Evolutionary conservation across 1,140 invertebrate genomes (phyloP).

Genomic region (Galleria mellonella): DNA sequence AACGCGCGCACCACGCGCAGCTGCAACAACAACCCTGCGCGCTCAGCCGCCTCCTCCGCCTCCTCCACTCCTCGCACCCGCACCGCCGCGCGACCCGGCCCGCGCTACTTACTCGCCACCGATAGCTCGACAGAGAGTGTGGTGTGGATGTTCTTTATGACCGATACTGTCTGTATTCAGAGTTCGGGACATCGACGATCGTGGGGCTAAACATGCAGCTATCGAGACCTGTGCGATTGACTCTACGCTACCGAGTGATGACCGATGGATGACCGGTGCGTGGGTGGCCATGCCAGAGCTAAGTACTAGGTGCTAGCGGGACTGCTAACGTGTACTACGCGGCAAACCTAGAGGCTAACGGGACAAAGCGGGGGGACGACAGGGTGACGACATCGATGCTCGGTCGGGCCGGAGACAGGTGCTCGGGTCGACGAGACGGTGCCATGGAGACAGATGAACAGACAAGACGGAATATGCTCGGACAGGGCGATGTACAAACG

Average conservation of each 20-base stretch:
- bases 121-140: constrained; percentile 35
- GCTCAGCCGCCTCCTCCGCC: constrained; percentile 18
- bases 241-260: constrained; percentile 1
- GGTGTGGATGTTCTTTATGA: constrained; percentile 56
- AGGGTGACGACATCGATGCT: neutral
- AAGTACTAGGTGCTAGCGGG: constrained; percentile 5
- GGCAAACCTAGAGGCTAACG: constrained; percentile 1
- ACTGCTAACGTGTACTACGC: constrained; percentile 1
- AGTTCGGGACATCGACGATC: constrained; percentile 19
- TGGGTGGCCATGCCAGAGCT: neutral
- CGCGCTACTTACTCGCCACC: neutral
- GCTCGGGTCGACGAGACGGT: neutral
- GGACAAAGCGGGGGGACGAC: constrained; percentile 4
- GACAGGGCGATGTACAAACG: neutral
- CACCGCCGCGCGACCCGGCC: constrained; percentile 2
- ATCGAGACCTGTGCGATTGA: constrained; percentile 9
- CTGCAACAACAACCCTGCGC: constrained; percentile 84
- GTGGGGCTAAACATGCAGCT: constrained; percentile 25
- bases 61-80: constrained; percentile 12
- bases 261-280: constrained; percentile 2
- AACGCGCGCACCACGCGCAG: constrained; percentile 99
- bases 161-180: constrained; percentile 44
- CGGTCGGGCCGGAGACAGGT: neutral
- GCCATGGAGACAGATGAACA: constrained; percentile 8
- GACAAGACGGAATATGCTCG: constrained; percentile 1